Evolutionary conservation across 2,888 invertebrate species (phyloP), one percentile per base, ranked within the genome.

Genomic region (Alsophila aescularia): DNA sequence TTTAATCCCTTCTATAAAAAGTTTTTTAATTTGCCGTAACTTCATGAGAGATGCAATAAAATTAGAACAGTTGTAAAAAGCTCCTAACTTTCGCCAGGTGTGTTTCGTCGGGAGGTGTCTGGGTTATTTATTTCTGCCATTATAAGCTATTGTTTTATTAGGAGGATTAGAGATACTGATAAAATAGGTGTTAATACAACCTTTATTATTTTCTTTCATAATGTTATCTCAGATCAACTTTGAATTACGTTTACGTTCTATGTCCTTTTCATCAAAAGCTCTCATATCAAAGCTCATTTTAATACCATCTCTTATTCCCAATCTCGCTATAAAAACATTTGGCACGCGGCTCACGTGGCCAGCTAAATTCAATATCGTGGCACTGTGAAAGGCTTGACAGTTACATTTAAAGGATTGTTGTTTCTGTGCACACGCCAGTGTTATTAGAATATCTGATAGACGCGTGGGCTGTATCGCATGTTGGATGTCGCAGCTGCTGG

Each of bases 291-390:
- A 1, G 12, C 32, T 8, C 5, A 18, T 5, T 18, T 18, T 15
- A 32, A 18, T 39, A 31, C 36, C 14, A 47, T 58, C 58, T 56
- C 64, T 14, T 36, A 39, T 56, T 60, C 34, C 55, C 49, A 52
- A 64, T 66, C 62, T 55, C 21, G 12, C 51, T 60, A 56, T 16
- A 66, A 67, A 60, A 69, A 69, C 60, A 67, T 60, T 58, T 35
- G 61, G 60, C 69, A 65, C 69, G 67, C 58, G 66, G 55, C 58
- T 32, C 59, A 52, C 52, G 58, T 41, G 52, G 21, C 47, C 35
- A 16, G 37, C 24, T 44, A 12, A n/a, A 32, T 36, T 34, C 47
- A 52, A 56, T 47, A 24, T 24, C 27, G 40, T 31, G 32, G 35
- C 45, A 31, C 37, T 31, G 37, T 40, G 39, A 54, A 62, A 56